Conservation (phyloP, 2,113 vertebrate species). For the Oryzias celebensis region DNA sequence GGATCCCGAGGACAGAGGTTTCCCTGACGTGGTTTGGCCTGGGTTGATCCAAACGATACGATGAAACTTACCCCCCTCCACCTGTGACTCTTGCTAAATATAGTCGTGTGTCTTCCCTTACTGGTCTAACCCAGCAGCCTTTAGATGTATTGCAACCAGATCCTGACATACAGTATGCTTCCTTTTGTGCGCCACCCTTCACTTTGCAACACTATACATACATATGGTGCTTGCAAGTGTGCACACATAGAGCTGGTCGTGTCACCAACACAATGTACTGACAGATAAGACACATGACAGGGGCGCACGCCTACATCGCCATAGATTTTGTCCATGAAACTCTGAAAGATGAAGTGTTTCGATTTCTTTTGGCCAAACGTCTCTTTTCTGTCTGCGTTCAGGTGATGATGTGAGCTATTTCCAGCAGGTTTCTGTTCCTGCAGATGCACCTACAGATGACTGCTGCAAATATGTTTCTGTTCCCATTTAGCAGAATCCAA, state of each 20-base stretch:
- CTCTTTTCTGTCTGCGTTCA: neutral
- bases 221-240: slow-evolving; percentile 6
- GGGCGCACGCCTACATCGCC: slow-evolving; percentile 15
- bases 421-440: slow-evolving; percentile 11
- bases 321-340: slow-evolving; percentile 3
- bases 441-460: neutral
- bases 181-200: slow-evolving; percentile 48
- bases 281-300: slow-evolving; percentile 8
- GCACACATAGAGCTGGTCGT: slow-evolving; percentile 12
- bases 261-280: slow-evolving; percentile 25
- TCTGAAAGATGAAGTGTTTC: neutral
- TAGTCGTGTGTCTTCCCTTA: slow-evolving; percentile 40
- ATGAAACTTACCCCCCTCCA: slow-evolving; percentile 6
- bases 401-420: slow-evolving; percentile 3
- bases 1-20: neutral
- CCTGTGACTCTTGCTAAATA: slow-evolving; percentile 51
- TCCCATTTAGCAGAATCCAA: neutral
- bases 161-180: slow-evolving; percentile 48
- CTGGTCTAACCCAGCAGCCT: slow-evolving; percentile 38
- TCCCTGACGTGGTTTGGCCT: slow-evolving; percentile 15
- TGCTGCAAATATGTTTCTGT: slow-evolving; percentile 9
- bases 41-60: neutral
- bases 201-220: slow-evolving; percentile 62
- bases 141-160: slow-evolving; percentile 56
- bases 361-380: neutral